Conservation (phyloP, 2,113 vertebrate genomes). For the Nipponia nippon region DNA sequence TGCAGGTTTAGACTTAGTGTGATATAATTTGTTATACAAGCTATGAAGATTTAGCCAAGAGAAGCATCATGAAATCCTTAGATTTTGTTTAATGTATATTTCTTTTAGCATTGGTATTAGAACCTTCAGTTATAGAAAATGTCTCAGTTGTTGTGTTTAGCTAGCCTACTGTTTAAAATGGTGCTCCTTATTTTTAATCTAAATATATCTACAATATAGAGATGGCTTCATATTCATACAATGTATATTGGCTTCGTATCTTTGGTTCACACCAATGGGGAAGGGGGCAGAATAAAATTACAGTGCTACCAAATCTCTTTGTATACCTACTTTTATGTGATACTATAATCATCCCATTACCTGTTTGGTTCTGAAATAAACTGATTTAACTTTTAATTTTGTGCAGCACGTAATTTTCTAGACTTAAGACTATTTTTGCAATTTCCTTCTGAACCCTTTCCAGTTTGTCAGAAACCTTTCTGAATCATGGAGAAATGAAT, state of each 20-base stretch:
- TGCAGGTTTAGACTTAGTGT: background rate
- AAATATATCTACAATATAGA: background rate
- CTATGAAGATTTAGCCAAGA: background rate
- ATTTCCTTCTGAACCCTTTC: background rate
- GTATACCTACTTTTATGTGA: background rate
- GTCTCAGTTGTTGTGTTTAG: background rate
- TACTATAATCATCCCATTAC: background rate
- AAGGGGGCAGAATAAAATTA: background rate
- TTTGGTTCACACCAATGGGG: background rate
- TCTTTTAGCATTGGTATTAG: background rate
- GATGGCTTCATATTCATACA: no score
- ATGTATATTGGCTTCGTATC: background rate
- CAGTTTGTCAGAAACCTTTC: slow-evolving; percentile 6
- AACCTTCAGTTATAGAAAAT: background rate
- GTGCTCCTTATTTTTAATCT: background rate
- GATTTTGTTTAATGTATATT: background rate
- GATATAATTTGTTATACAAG: background rate
- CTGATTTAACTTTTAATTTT: background rate
- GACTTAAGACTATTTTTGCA: background rate
- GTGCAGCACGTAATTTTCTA: background rate
- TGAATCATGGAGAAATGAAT: slow-evolving; percentile 45
- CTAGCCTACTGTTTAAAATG: background rate
- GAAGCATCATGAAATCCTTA: background rate
- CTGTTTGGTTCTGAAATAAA: background rate
- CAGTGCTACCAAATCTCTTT: background rate